Evolutionary conservation across 2,113 vertebrate genomes (phyloP).

Genomic region (Ploceus nigricollis): DNA sequence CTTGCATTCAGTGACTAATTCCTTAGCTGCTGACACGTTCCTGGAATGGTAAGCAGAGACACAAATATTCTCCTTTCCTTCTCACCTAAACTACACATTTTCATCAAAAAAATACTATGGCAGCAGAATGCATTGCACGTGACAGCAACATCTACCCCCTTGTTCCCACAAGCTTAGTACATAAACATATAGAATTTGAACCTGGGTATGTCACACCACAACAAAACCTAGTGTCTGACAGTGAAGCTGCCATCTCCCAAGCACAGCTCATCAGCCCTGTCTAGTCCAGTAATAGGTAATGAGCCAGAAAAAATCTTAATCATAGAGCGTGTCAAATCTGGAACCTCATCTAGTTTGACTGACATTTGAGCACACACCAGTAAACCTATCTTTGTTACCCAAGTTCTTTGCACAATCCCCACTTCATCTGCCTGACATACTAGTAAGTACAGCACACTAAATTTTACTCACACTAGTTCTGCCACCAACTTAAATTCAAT

Average conservation of each 20-base stretch:
- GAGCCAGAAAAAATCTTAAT: background rate
- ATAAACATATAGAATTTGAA: background rate
- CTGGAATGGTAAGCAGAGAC: background rate
- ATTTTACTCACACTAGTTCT: background rate
- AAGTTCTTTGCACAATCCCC: accelerated
- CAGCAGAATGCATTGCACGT: background rate
- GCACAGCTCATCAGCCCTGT: background rate
- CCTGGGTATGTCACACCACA: background rate
- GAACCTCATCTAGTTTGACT: background rate
- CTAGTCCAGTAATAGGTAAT: background rate
- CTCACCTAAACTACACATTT: background rate
- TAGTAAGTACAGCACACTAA: background rate
- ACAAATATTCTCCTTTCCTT: background rate
- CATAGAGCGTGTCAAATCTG: background rate
- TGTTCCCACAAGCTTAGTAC: background rate
- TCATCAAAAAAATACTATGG: background rate
- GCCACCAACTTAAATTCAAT: background rate
- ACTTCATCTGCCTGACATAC: background rate
- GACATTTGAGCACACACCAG: background rate
- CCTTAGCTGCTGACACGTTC: background rate
- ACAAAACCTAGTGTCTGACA: background rate
- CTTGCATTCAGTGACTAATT: background rate
- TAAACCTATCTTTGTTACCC: background rate
- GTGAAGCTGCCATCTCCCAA: background rate
- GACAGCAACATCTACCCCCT: background rate